Conservation (phyloP, 2,113 vertebrate species). For the Urocynchramus pylzowi region DNA sequence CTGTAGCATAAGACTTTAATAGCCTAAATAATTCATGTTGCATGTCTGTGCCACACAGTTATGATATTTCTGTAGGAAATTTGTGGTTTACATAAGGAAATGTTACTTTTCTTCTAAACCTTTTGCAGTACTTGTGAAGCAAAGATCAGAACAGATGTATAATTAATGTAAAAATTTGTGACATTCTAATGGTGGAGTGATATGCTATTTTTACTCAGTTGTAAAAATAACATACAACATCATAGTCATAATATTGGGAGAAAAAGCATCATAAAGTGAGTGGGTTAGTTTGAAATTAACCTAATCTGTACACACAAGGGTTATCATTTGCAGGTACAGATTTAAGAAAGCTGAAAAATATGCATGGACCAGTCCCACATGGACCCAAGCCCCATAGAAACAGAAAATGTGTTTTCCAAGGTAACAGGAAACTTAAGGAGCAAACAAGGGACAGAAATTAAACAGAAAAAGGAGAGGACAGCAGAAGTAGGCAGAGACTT, state of each 20-base stretch:
- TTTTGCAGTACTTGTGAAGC: not conserved
- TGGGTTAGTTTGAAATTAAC: not conserved
- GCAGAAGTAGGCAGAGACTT: not conserved
- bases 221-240: not conserved
- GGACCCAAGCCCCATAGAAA: not conserved
- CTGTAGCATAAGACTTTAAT: not conserved
- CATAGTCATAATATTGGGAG: not conserved
- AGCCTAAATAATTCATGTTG: conserved; percentile 3
- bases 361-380: not conserved
- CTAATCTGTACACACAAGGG: not conserved
- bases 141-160: not conserved
- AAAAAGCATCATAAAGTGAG: not conserved
- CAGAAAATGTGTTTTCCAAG: not conserved
- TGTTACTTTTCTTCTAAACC: not conserved
- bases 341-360: not conserved
- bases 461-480: not conserved
- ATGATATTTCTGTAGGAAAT: not conserved
- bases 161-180: not conserved
- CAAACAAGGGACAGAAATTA: not conserved
- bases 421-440: not conserved
- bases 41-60: not conserved
- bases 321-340: not conserved
- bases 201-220: not conserved
- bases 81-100: not conserved
- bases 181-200: not conserved